Base-by-base conservation (phyloP, 2,888 invertebrate species). In the Lycophotia porphyrea region DNA sequence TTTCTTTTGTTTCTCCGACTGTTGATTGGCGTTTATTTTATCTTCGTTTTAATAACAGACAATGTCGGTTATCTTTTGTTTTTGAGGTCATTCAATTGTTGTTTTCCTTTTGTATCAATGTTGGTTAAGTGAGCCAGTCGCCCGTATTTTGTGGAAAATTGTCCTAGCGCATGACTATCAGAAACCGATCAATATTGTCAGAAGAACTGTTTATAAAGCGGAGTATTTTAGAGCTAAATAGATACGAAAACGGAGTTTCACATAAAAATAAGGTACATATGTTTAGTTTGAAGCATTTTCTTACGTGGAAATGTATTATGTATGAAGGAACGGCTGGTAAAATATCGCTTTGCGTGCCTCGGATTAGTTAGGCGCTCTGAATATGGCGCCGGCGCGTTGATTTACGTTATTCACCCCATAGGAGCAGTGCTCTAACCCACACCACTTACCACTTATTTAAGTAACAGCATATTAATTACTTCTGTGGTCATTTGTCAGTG, bases 321-420 rank as follows among this genome's bases (percentile, higher is more conserved):
- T 90, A 91, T 90, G 89, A 89, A 88, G 90, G 88, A 88, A 89
- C 77, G 88, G 84, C 83, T 85, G 83, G 91, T 93, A 92, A 94
- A 94, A 93, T 94, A 94, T 94, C 88, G 91, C 91, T 89, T 95
- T 87, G 94, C 95, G 94, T 95, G 95, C 86, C 84, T 81, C 75
- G 89, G 90, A 91, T 93, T 93, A 93, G 92, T 93, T 93, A 92
- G 87, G 86, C 81, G 76, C 78, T 86, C 78, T 77, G 87, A 87
- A 90, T 90, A 88, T 86, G 87, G 87, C 84, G 87, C 76, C 70
- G 78, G 82, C 71, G 76, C 78, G 84, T 89, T 90, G 88, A 90
- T 90, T 90, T 90, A 91, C 79, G 75, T 74, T 76, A 78, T 74
- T 75, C 74, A 84, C 76, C 85, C 84, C 76, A 78, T 80, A 74